phyloP scores from a whole-genome alignment of 2,888 invertebrate genomes.

The Hypomecis atomaria region DNA sequence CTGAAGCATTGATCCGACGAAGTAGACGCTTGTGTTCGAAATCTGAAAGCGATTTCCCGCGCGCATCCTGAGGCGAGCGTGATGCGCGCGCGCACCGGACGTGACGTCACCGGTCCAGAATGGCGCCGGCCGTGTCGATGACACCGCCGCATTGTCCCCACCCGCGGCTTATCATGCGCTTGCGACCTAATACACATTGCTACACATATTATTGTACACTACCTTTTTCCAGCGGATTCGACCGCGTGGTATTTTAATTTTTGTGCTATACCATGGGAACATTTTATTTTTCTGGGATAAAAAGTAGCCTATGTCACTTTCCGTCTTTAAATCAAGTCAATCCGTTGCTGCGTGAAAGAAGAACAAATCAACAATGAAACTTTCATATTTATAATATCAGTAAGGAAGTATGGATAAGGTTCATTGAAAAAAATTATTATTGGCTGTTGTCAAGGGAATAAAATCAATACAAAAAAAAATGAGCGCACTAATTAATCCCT shows the following conservation, averaged over 20 bases:
- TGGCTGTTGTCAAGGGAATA: too few relatives aligned
- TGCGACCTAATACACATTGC: conserved; percentile 7
- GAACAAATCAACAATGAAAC: too few relatives aligned
- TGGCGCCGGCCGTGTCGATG: conserved; percentile 60
- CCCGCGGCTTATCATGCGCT: conserved; percentile 38
- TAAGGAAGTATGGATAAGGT: too few relatives aligned
- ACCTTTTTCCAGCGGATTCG: background rate
- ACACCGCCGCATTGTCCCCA: conserved; percentile 55
- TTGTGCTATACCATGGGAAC: background rate
- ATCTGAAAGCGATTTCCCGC: conserved; percentile 3
- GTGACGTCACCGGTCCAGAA: conserved; percentile 60
- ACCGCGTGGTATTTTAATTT: background rate
- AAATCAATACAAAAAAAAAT: too few relatives aligned
- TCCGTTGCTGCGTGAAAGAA: too few relatives aligned
- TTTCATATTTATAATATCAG: too few relatives aligned
- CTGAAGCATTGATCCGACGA: conserved; percentile 5
- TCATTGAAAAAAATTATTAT: too few relatives aligned
- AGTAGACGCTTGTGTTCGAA: too few relatives aligned
- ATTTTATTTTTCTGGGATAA: background rate
- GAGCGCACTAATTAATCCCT: too few relatives aligned
- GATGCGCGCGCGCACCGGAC: conserved; percentile 50
- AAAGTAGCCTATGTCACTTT: background rate
- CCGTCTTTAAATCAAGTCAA: background rate
- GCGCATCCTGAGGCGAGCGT: background rate
- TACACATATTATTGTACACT: conserved; percentile 4